Evolutionary conservation across 2,797 vertebrate species (phyloP).

Genomic region (Chanos chanos): DNA sequence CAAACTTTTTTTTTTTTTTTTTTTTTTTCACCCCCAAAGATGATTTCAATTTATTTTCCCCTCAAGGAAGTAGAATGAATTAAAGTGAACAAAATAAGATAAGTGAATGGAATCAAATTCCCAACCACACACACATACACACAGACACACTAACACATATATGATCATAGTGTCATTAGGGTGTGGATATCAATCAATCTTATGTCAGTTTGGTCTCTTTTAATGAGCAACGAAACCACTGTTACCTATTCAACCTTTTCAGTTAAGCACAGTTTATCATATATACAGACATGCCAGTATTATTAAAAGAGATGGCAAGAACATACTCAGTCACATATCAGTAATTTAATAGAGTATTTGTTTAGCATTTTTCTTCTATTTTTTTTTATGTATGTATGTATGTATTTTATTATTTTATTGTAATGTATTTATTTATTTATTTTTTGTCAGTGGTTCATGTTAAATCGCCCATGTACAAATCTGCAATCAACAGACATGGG

Average conservation of each 20-base stretch:
- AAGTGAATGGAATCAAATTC: no score
- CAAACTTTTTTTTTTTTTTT: constrained; percentile 57
- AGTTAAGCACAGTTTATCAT: background rate
- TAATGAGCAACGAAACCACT: constrained; percentile 18
- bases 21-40: constrained; percentile 52
- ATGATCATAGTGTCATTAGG: no score
- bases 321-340: no score
- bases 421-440: background rate
- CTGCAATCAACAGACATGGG: no score
- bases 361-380: background rate
- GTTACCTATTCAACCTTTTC: background rate
- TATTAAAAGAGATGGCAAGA: no score
- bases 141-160: no score
- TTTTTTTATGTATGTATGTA: background rate
- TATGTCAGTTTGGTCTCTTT: constrained; percentile 29
- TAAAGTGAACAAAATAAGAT: constrained; percentile 49
- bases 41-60: constrained; percentile 59
- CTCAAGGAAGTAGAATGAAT: constrained; percentile 61
- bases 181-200: no score
- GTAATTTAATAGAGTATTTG: no score
- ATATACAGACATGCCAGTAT: no score
- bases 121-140: no score
- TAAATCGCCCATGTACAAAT: no score
- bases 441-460: no score
- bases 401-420: background rate